Evolutionary conservation across 1,140 invertebrate genomes (phyloP), one percentile per base, ranked within the genome.

Genomic region (Eupeodes corollae): DNA sequence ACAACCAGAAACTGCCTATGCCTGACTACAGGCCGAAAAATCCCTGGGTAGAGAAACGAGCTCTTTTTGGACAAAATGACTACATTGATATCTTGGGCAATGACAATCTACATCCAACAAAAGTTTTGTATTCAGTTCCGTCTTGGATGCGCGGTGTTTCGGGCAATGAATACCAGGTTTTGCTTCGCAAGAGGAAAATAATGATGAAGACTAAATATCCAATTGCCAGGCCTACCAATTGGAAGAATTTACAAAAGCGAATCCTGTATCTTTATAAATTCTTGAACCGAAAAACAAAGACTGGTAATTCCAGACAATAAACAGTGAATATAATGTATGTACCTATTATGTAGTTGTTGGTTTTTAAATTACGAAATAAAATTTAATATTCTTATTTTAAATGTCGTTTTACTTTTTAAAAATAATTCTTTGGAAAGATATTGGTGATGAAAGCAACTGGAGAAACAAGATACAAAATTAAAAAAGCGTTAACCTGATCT

Each of bases 21-120:
- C 83, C 83, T 3, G 63, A 76, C 31, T 66, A 66, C 52, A 73
- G 75, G 49, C 85, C 86, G 1, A 77, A 72, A 54, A 76, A 91
- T 70, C 48, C 58, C 1, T 97, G 91, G 91, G 58, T 62, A 10
- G 72, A 81, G 54, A 82, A 80, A 54, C 76, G 77, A 62, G 89
- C 90, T 10, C 59, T 91, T 1, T 93, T 90, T 74, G 92, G 92
- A 2, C 91, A 96, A 65, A 97, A 97, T 74, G 92, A 97, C 71
- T 96, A 95, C 59, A 95, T 97, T 46, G 91, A 96, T 70, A 94
- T 96, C 44, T 72, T 96, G 26, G 91, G 91, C 2, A 79, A 83
- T 63, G 83, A 84, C 42, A 75, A 77, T 10, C 51, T 96, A 21
- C 82, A 91, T 69, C 91, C 91, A 1, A 80, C 82, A 0, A 81